phyloP scores from a whole-genome alignment of 2,797 vertebrate species.

The Amblyraja radiata region DNA sequence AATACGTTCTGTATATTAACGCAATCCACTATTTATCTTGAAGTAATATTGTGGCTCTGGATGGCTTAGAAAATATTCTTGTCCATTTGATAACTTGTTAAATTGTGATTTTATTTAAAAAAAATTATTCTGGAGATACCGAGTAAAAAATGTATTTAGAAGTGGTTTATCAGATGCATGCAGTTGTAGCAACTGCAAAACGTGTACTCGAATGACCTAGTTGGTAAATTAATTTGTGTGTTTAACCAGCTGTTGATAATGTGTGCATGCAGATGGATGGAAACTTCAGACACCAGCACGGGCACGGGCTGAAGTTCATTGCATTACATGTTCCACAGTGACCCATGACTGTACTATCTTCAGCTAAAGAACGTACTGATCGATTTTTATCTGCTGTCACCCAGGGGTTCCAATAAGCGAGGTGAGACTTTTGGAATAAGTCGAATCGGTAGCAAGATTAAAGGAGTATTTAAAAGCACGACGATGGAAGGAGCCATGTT shows the following conservation, averaged over 20 bases:
- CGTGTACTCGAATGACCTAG: background rate
- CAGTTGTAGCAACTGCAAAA: background rate
- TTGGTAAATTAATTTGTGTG: background rate
- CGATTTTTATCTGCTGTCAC: background rate
- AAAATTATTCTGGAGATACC: background rate
- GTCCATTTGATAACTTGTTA: background rate
- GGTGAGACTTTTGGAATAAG: constrained; percentile 89
- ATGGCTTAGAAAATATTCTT: background rate
- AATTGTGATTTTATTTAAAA: background rate
- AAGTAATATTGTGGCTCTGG: background rate
- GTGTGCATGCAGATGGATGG: too few relatives aligned
- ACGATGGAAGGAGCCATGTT: constrained; percentile 84
- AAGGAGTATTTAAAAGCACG: constrained; percentile 87
- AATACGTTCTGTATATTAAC: background rate
- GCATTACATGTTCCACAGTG: constrained; percentile 6
- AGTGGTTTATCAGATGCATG: background rate
- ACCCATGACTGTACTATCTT: constrained; percentile 38
- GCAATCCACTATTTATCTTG: background rate
- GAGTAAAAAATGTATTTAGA: background rate
- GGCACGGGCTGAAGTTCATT: constrained; percentile 11
- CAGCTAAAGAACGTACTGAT: background rate
- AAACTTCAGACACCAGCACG: background rate
- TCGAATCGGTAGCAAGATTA: constrained; percentile 84
- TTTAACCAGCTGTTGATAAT: background rate
- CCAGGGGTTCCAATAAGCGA: constrained; percentile 73